Evolutionary conservation across 2,888 invertebrate genomes (phyloP), one percentile per base, ranked within the genome.

Genomic region (Nymphalis c-album): DNA sequence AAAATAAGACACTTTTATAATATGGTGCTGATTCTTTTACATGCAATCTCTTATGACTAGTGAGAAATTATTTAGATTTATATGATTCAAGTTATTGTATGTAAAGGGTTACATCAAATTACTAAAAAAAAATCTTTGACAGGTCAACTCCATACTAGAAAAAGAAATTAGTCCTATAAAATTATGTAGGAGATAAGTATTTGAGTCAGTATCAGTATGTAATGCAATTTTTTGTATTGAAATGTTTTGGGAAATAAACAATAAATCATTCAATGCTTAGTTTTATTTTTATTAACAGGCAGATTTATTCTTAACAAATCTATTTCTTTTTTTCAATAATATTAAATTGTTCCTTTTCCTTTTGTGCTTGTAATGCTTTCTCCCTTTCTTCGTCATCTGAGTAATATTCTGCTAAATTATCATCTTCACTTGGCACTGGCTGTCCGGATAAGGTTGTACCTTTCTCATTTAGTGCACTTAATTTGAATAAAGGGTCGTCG

Each of bases 351-450:
- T 85, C 87, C 71, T 88, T 89, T 31, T 88, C 86, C 74, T 85
- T 88, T 55, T 85, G 85, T 16, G 80, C 77, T 76, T 85, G 81
- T 51, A 90, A 70, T 1, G 91, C 91, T 65, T 88, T 90, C 61
- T 86, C 87, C 72, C 91, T 82, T 73, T 93, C 93, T 70, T 93
- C 93, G 59, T 93, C 92, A n/a, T 93, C 92, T 13, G 92, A 93
- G 75, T 86, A 93, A 75, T 92, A 93, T 78, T 93, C 93, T 0
- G 88, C 87, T 72, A 91, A 75, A 65, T 84, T 86, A 55, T 90
- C 89, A 18, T 87, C 84, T 66, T 86, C 84, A 17, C 70, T 73
- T 0, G 82, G 76, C 0, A 89, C 71, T 0, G 89, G 77, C 47
- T 83, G 82, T 0, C 90, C 90, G 0, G 91, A 86, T 45, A 90